Conservation (phyloP, 2,888 invertebrate genomes). For the Agonopterix subpropinquella region DNA sequence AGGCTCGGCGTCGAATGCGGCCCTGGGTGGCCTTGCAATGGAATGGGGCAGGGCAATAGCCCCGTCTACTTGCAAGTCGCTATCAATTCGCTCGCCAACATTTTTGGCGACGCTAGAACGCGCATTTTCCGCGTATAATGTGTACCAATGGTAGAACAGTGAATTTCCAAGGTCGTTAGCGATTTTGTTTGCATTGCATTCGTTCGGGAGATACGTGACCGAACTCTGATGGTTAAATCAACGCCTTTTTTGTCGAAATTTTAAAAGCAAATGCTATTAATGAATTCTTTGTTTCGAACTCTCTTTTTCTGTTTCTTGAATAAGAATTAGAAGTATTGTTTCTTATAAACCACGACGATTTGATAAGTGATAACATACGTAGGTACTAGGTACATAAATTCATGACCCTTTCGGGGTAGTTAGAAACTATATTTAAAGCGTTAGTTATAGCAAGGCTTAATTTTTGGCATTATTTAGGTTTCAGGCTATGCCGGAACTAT, state of each 20-base stretch:
- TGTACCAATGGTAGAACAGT: constrained; percentile 30
- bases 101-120: constrained; percentile 40
- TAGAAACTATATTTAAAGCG: too few relatives aligned
- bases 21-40: constrained; percentile 76
- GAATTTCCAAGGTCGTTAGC: constrained; percentile 51
- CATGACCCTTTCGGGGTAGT: too few relatives aligned
- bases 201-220: constrained; percentile 31
- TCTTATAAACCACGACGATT: too few relatives aligned
- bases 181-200: constrained; percentile 47
- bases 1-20: constrained; percentile 54
- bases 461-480: too few relatives aligned
- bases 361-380: too few relatives aligned
- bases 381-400: too few relatives aligned
- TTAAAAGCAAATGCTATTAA: not conserved
- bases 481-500: too few relatives aligned
- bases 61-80: constrained; percentile 54
- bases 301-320: too few relatives aligned
- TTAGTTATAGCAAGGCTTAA: too few relatives aligned
- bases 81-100: constrained; percentile 64
- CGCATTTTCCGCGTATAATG: constrained; percentile 48
- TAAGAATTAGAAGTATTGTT: too few relatives aligned
- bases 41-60: constrained; percentile 74
- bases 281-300: not conserved
- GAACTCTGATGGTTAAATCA: constrained; percentile 18
- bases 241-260: constrained; percentile 17